Evolutionary conservation across 2,797 vertebrate genomes (phyloP).

Genomic region (Coregonus sp.): DNA sequence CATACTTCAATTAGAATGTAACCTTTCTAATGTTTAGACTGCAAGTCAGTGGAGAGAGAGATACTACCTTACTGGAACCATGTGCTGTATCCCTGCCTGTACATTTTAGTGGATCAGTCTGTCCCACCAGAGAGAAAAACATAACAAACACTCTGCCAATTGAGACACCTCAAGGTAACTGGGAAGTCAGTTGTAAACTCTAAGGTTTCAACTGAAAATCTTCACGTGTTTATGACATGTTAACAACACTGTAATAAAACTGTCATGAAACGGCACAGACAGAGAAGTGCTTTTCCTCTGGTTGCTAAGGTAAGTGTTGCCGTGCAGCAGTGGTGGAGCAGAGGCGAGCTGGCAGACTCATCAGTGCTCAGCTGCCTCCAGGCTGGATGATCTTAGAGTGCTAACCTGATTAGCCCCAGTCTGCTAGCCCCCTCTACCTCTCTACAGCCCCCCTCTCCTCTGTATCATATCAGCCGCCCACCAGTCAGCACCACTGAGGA

Average conservation of each 20-base stretch:
- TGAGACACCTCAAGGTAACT: neutral
- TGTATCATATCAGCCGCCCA: constrained; percentile 26
- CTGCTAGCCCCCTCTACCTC: constrained; percentile 4
- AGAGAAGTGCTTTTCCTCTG: constrained; percentile 11
- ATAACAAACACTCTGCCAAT: neutral
- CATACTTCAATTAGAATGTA: neutral
- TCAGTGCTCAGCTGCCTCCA: constrained; percentile 16
- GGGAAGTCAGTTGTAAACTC: neutral
- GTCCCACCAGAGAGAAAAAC: neutral
- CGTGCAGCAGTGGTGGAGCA: constrained; percentile 6
- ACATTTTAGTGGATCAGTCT: neutral
- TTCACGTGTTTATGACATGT: neutral
- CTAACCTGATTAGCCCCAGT: constrained; percentile 48
- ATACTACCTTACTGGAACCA: neutral
- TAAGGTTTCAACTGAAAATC: neutral
- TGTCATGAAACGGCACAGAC: constrained; percentile 16
- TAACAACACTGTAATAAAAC: constrained; percentile 4
- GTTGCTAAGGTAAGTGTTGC: constrained; percentile 22
- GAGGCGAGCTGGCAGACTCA: constrained; percentile 21
- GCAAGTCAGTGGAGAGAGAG: neutral
- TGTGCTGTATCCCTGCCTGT: neutral
- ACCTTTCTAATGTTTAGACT: neutral
- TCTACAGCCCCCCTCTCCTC: constrained; percentile 28
- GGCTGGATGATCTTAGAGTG: constrained; percentile 25
- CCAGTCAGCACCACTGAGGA: constrained; percentile 24